Evolutionary conservation across 35 echinoderm and acorn worm genomes (phyloP).

Genomic region (Apostichopus japonicus): DNA sequence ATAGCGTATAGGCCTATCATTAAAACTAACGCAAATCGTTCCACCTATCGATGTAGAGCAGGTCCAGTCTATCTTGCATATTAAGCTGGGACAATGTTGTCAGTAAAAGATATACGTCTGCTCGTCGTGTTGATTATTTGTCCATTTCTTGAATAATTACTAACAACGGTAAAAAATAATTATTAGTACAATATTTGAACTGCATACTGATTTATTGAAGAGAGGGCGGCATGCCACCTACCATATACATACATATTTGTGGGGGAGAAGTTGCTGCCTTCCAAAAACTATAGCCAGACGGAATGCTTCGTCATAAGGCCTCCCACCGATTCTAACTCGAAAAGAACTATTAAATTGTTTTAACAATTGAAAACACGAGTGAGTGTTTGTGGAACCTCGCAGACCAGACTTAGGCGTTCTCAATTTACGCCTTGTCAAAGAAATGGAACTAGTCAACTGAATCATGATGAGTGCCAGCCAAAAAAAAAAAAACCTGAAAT

Average conservation of each 20-base stretch:
- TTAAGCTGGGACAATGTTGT: too few species aligned
- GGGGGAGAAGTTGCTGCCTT: neutral
- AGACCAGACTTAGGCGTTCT: slow-evolving; percentile 28
- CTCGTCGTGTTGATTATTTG: too few species aligned
- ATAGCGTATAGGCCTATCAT: too few species aligned
- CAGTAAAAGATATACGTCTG: too few species aligned
- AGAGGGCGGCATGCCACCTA: neutral
- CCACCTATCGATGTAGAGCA: too few species aligned
- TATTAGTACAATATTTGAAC: too few species aligned
- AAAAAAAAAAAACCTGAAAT: too few species aligned
- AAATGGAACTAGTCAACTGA: neutral
- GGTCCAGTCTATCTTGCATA: too few species aligned
- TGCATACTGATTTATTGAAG: neutral
- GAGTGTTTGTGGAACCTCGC: slow-evolving; percentile 21
- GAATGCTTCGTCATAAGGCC: neutral
- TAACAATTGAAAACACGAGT: slow-evolving; percentile 11
- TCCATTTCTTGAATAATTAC: too few species aligned
- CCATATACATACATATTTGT: neutral
- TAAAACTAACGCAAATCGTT: too few species aligned
- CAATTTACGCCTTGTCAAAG: slow-evolving; percentile 16
- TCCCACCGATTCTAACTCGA: neutral
- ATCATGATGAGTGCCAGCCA: slow-evolving; percentile 1
- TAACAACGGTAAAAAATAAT: too few species aligned
- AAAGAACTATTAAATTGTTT: slow-evolving; percentile 20
- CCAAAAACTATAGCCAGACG: neutral